Evolutionary conservation across 2,888 invertebrate genomes (phyloP), one percentile per base, ranked within the genome.

Genomic region (Tuberolachnus salignus): DNA sequence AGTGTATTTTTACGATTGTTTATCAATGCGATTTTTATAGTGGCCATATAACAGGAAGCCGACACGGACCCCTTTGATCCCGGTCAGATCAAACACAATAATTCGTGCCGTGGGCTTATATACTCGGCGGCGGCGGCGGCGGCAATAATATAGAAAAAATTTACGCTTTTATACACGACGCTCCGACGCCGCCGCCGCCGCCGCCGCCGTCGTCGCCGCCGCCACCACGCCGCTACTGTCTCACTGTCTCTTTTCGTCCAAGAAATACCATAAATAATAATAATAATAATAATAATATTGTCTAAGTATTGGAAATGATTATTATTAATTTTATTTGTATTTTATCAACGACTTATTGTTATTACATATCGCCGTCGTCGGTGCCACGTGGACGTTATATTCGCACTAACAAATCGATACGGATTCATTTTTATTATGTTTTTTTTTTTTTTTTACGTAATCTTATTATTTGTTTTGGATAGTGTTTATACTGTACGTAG

Each of bases 11-110:
- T 78, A 78, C 78, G 78, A 78, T 78, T 78, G 78, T 78, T 78
- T 78, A 78, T 78, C 78, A 78, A 78, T 78, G 78, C 78, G 78
- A 78, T 78, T 78, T 78, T 78, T 78, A 78, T 78, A 69, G 59
- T 34, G 78, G 78, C 67, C 69, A 69, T 78, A 78, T 69, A 78
- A 78, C 78, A 78, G 78, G 78, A 78, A 78, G 69, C 78, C 78
- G 78, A 55, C 78, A 69, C 78, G 69, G 69, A 78, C 78, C 78
- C 69, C 78, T 78, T 78, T 78, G 78, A 78, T 78, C 67, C 78
- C 67, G 46, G 78, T 78, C 78, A 78, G 78, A 78, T 78, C 78
- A 78, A 78, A 78, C 78, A 78, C 78, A 69, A 69, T 78, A 78
- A 75, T 78, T 78, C 69, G 78, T 75, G 75, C 75, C 75, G 75